phyloP scores from a whole-genome alignment of 2,888 invertebrate genomes.

The Ctena decussata region DNA sequence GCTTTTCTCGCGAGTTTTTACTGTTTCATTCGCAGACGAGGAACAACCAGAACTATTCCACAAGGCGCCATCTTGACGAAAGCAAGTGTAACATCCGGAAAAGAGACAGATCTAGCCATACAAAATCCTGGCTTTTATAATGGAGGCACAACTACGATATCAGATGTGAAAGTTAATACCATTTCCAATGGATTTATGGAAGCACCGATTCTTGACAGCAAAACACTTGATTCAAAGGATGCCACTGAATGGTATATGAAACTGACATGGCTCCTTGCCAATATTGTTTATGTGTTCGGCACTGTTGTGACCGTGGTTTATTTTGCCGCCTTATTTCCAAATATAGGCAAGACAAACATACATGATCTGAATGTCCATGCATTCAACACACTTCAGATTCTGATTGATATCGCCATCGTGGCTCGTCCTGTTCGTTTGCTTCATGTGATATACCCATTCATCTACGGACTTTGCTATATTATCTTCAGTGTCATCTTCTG shows the following conservation, averaged over 20 bases:
- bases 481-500: constrained; percentile 78
- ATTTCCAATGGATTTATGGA: not conserved
- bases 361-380: constrained; percentile 77
- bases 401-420: constrained; percentile 72
- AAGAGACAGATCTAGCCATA: not conserved
- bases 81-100: not conserved
- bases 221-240: not conserved
- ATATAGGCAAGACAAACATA: constrained; percentile 20
- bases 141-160: too few species aligned
- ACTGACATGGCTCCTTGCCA: constrained; percentile 75
- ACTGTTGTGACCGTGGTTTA: constrained; percentile 79
- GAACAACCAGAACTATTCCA: not conserved
- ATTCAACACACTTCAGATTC: constrained; percentile 73
- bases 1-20: constrained; percentile 44
- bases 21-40: not conserved
- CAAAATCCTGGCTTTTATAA: not conserved
- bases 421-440: constrained; percentile 78
- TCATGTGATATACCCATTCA: constrained; percentile 73
- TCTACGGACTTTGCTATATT: constrained; percentile 72
- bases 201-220: too few species aligned
- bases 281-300: constrained; percentile 69
- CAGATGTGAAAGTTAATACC: not conserved
- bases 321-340: constrained; percentile 74
- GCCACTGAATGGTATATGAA: constrained; percentile 70
- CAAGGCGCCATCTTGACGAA: not conserved